Base-by-base conservation (phyloP, 2,797 vertebrate genomes). In the Petrocephalus sullivani region DNA sequence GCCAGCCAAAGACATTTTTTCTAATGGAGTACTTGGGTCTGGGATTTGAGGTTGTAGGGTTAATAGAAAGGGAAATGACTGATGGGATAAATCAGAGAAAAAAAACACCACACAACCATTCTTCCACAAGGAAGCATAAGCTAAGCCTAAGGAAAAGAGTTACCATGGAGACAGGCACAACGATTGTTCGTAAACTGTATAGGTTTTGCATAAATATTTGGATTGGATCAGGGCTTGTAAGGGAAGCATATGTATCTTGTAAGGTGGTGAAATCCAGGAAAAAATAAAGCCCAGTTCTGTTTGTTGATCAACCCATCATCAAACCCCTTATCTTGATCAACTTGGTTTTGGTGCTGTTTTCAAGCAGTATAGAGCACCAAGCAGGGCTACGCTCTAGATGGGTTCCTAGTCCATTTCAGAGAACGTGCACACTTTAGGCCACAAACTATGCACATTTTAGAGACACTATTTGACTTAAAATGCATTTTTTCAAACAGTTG, bases 161-260 rank as follows among this genome's bases (percentile, higher is more conserved):
- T 84, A 84, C 82, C 82, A 84, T 84, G 82, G 82, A 84, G 82
- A 84, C 82, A 84, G 82, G 46, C 82, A 84, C 54, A 54, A 81
- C 2, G 75, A 81, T 81, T 81, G 75, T 21, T 81, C 75, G 1
- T 81, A 81, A 81, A 81, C 41, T 81, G 75, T 49, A 49, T 81
- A 49, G 41, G 41, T 49, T 81, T 81, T 78, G 71, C 71, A 75
- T 75, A 46, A 75, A 12, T 78, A 41, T 78, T 78, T 81, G 75
- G 37, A 49, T 49, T 81, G 75, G 41, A 81, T 81, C 46, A n/a
- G 75, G 41, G 75, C 75, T 49, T n/a, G 41, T 7, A 64, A 46
- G 41, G 75, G 7, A 49, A 49, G 41, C 37, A n/a, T 41, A n/a
- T n/a, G 16, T 49, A 81, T 49, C 7, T 81, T 81, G 19, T 81